A percentile compares a stretch with the other conserved stretches of the same genome.
Evolutionary conservation across 2,888 invertebrate genomes (phyloP).

Genomic region (Acronicta leporina): DNA sequence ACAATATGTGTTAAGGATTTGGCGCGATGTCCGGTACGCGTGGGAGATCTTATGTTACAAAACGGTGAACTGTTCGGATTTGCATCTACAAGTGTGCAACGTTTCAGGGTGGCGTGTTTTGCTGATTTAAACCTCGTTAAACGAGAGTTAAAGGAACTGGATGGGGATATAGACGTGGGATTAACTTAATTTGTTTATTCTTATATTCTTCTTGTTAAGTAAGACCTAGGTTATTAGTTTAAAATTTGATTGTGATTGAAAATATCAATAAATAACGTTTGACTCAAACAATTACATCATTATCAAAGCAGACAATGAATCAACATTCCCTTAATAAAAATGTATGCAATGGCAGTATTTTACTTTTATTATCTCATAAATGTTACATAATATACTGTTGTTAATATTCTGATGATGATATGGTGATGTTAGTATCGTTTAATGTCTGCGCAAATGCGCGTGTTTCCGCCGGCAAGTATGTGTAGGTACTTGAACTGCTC

Average conservation of each 20-base stretch:
- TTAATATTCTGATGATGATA: too few relatives aligned
- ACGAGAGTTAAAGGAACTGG: constrained; percentile 63
- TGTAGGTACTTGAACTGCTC: constrained; percentile 63
- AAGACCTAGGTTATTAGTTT: too few relatives aligned
- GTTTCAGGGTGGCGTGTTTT: constrained; percentile 71
- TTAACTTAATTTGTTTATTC: neutral
- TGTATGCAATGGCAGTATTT: constrained; percentile 3
- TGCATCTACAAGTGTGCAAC: constrained; percentile 70
- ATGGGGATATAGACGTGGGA: constrained; percentile 36
- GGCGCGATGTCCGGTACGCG: constrained; percentile 73
- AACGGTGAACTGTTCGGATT: constrained; percentile 70
- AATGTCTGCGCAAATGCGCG: constrained; percentile 31
- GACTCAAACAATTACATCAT: too few relatives aligned
- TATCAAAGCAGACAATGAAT: too few relatives aligned
- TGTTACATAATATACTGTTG: constrained; percentile 2
- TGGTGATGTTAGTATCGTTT: constrained; percentile 16
- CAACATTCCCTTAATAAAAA: too few relatives aligned
- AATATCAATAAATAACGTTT: too few relatives aligned
- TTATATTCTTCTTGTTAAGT: neutral
- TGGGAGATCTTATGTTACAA: constrained; percentile 79
- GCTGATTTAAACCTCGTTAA: constrained; percentile 65
- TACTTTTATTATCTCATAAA: constrained; percentile 5
- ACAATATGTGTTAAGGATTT: constrained; percentile 73
- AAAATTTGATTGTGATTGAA: neutral
- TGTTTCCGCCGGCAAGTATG: constrained; percentile 54